Conservation (phyloP, 2,888 invertebrate species). For the Pocota personata region DNA sequence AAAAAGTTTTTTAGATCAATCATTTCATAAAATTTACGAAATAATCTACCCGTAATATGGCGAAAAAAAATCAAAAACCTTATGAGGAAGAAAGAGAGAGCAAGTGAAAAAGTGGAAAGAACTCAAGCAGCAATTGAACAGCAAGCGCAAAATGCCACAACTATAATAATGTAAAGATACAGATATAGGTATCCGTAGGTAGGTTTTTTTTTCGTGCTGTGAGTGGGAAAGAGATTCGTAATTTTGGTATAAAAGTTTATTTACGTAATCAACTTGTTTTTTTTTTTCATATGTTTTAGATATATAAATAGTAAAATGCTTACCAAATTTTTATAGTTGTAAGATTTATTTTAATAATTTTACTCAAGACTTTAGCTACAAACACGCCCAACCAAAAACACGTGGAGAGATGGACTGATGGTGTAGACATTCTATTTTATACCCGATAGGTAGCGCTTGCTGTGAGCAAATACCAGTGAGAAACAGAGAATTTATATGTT, state of each 20-base stretch:
- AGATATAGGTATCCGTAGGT: slow-evolving; percentile 39
- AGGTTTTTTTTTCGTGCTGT: not conserved
- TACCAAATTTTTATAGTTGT: slow-evolving; percentile 29
- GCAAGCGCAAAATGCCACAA: not conserved
- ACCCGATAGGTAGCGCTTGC: slow-evolving; percentile 28
- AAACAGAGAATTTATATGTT: slow-evolving; percentile 1
- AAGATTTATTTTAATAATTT: slow-evolving; percentile 4
- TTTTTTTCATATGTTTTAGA: slow-evolving; percentile 5
- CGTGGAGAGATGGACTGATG: slow-evolving; percentile 66
- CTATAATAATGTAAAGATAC: slow-evolving; percentile 40
- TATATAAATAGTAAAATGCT: not conserved
- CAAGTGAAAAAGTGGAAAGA: slow-evolving; percentile 9
- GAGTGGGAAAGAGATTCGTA: slow-evolving; percentile 2
- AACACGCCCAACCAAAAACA: slow-evolving; percentile 60
- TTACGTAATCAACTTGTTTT: slow-evolving; percentile 1
- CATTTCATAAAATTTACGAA: slow-evolving; percentile 13
- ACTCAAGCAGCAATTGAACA: slow-evolving; percentile 26
- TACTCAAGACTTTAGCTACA: slow-evolving; percentile 21
- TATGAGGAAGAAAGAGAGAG: not conserved
- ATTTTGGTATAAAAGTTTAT: slow-evolving; percentile 1
- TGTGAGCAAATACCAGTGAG: slow-evolving; percentile 7
- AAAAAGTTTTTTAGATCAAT: slow-evolving; percentile 9
- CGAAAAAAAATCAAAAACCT: not conserved
- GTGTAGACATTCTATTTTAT: slow-evolving; percentile 62
- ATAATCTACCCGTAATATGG: not conserved